Evolutionary conservation across 2,113 vertebrate species (phyloP).

Genomic region (Strigops habroptila): DNA sequence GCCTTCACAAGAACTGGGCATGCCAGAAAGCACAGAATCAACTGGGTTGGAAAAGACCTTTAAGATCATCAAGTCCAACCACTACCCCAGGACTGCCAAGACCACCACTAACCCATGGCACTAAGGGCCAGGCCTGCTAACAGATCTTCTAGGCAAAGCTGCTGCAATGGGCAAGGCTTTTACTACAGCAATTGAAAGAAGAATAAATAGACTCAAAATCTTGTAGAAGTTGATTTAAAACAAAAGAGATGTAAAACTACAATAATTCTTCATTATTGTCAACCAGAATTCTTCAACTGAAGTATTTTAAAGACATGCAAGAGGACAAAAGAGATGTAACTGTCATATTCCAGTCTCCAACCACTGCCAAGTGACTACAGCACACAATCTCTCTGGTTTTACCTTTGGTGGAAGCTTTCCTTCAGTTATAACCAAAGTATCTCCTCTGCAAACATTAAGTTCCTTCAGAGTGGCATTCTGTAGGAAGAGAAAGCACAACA

Average conservation of each 20-base stretch:
- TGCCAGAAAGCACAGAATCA: neutral
- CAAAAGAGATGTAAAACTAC: neutral
- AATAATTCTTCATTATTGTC: neutral
- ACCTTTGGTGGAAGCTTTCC: constrained; percentile 88
- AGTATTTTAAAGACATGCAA: neutral
- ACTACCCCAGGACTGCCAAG: neutral
- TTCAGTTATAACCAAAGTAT: constrained; percentile 85
- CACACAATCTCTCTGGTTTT: neutral
- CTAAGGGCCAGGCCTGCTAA: neutral
- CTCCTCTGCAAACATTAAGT: constrained; percentile 82
- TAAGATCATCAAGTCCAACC: neutral
- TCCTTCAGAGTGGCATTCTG: constrained; percentile 86
- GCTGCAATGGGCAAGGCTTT: neutral
- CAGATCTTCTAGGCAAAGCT: neutral
- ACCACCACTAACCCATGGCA: neutral
- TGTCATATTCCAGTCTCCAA: neutral
- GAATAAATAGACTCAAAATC: neutral
- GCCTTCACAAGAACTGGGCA: neutral
- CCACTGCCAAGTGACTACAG: neutral
- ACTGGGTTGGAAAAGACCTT: neutral
- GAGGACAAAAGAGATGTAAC: neutral
- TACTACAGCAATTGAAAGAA: neutral
- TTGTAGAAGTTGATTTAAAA: neutral
- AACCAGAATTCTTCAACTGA: rapidly evolving
- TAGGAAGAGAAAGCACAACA: neutral